These are phyloP conservation scores for Malurus elegans DNA, from an alignment of 2,113 vertebrate genomes.

Conservation along the genomic window DNA sequence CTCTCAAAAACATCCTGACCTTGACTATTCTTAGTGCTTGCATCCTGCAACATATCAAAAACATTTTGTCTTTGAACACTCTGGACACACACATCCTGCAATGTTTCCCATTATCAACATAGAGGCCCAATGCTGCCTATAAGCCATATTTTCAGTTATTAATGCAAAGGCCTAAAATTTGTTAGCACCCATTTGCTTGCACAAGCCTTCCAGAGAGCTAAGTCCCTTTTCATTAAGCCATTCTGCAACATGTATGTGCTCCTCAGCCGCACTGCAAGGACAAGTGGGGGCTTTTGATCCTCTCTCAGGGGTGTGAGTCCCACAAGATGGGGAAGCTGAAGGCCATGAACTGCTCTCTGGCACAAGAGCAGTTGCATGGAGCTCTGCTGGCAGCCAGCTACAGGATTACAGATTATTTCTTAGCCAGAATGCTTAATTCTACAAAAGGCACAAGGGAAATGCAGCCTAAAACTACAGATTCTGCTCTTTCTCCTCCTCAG, in stretches of 20 bases:
- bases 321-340: accelerated
- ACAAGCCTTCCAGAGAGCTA: no score
- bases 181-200: no score
- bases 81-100: no score
- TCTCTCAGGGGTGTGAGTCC: background rate
- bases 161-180: no score
- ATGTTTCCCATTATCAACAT: no score
- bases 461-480: background rate
- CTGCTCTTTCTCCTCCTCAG: background rate
- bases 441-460: background rate
- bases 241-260: background rate
- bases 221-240: no score
- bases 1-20: no score
- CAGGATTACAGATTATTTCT: background rate
- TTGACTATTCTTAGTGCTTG: no score
- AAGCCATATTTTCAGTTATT: no score
- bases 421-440: background rate
- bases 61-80: no score
- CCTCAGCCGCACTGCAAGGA: background rate
- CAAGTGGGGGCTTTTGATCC: accelerated
- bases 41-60: no score
- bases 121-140: no score
- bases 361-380: background rate
- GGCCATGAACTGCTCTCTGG: background rate
- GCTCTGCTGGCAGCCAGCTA: background rate